These are phyloP conservation scores for Adelphocoris suturalis DNA, from an alignment of 2,888 invertebrate genomes.

Conservation along the genomic window DNA sequence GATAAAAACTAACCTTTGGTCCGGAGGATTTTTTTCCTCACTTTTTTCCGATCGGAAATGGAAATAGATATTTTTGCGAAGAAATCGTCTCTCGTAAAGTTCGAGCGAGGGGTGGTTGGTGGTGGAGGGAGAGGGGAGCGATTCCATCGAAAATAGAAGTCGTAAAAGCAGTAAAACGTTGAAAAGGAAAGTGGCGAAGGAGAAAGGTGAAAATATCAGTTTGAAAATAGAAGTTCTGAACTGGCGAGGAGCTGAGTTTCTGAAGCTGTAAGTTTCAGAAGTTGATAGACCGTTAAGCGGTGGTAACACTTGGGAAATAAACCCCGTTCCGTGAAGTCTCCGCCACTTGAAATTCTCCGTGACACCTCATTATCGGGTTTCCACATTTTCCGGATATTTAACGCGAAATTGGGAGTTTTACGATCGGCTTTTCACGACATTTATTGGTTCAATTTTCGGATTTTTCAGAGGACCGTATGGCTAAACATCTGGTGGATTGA, in stretches of 20 bases:
- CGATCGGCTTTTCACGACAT: neutral
- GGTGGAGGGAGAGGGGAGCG: neutral
- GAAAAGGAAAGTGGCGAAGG: conserved; percentile 10
- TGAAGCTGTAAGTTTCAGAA: neutral
- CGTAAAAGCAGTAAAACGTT: conserved; percentile 23
- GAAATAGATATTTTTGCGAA: neutral
- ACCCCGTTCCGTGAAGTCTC: neutral
- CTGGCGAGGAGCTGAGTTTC: neutral
- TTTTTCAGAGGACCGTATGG: no score
- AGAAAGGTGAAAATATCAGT: neutral
- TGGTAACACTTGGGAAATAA: neutral
- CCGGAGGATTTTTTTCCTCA: neutral
- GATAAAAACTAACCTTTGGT: conserved; percentile 32
- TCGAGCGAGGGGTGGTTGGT: neutral
- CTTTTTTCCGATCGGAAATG: neutral
- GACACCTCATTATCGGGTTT: conserved; percentile 15
- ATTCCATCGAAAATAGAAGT: conserved; percentile 31
- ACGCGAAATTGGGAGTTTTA: neutral
- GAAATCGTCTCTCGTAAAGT: neutral
- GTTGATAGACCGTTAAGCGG: neutral
- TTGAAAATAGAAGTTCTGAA: conserved; percentile 13
- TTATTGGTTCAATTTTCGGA: neutral
- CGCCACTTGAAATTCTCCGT: neutral
- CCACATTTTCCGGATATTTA: neutral
- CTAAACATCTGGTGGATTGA: no score